Base-by-base conservation (phyloP, 1,140 invertebrate genomes). In the Eumeta japonica region DNA sequence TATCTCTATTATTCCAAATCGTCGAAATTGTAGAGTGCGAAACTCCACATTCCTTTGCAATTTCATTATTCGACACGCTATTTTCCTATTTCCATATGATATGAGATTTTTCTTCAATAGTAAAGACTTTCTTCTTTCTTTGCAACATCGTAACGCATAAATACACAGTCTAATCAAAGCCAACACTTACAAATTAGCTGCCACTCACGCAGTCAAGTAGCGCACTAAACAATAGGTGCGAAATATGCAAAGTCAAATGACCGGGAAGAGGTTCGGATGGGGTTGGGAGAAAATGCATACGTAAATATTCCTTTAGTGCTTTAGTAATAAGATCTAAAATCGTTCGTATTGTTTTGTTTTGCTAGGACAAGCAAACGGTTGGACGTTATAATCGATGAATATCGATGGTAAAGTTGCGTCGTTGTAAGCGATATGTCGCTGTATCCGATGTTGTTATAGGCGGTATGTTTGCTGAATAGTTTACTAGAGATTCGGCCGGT, bases 31-130 rank as follows among this genome's bases (percentile, higher is more conserved):
- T n/a, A n/a, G n/a, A n/a, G n/a, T n/a, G 35, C 30, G 33, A 50
- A 39, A 44, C 37, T 45, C n/a, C n/a, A 36, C 33, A 50, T 45
- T 53, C 48, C 43, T 51, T 53, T 36, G 30, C 42, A 35, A 53
- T 30, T 29, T 41, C 50, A 48, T 19, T 46, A 46, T 52, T 55
- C 16, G 36, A 37, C 34, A 43, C 40, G 16, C 43, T 43, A 28
- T 42, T 45, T 45, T 50, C 28, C 32, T 38, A 41, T 45, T 31
- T 48, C 31, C 27, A 48, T 37, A 44, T 41, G 33, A 47, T 17
- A 37, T 43, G 28, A 36, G 39, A 29, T 42, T 53, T 50, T 48
- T 50, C 38, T 46, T 46, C 35, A 50, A 52, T 32, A 40, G 42
- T n/a, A n/a, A n/a, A n/a, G n/a, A n/a, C n/a, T n/a, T n/a, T n/a